Evolutionary conservation across 1,140 invertebrate genomes (phyloP), one percentile per base, ranked within the genome.

Genomic region (Psilanteris sp.): DNA sequence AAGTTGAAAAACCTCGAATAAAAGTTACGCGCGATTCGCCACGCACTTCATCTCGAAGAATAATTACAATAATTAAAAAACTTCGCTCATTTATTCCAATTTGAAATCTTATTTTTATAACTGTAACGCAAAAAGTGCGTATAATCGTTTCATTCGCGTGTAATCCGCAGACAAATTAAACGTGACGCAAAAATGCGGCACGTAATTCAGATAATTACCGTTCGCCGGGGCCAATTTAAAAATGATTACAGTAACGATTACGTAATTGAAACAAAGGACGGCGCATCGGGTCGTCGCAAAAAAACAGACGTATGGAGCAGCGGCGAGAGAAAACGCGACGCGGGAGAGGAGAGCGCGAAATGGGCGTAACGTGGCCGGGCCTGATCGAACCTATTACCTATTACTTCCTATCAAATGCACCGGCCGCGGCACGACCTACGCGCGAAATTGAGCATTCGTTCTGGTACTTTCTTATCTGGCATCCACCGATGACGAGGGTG

Each of bases 391-490:
- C 66, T 78, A 78, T 68, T 73, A 66, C 52, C 67, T 72, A 66
- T 79, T 78, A 72, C 79, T 81, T 78, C 74, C 77, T 79, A 73
- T 71, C 59, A 62, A 81, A 77, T 79, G 54, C 46, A 57, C 64
- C 59, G 52, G 27, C 50, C 24, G 37, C 44, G 31, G 39, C 46
- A 41, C 61, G 15, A 32, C 61, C 61, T 46, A 67, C 71, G 61
- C 52, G 26, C 18, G 16, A 75, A 62, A 67, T 62, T 74, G 55
- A 61, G 34, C 36, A 48, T 62, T 74, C 55, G 59, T 66, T 73
- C 52, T 73, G 24, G 37, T 62, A 54, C 43, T 73, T 66, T 66
- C 43, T 73, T 73, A 57, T 73, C 52, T 36, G 13, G 18, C 36
- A 13, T 59, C 39, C 37, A 54, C 59, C 3, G 34, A 6, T 24